Percentiles rank a stretch among this genome's conserved stretches.
Evolutionary conservation across 2,797 vertebrate species (phyloP).

Genomic region (Spondyliosoma cantharus): DNA sequence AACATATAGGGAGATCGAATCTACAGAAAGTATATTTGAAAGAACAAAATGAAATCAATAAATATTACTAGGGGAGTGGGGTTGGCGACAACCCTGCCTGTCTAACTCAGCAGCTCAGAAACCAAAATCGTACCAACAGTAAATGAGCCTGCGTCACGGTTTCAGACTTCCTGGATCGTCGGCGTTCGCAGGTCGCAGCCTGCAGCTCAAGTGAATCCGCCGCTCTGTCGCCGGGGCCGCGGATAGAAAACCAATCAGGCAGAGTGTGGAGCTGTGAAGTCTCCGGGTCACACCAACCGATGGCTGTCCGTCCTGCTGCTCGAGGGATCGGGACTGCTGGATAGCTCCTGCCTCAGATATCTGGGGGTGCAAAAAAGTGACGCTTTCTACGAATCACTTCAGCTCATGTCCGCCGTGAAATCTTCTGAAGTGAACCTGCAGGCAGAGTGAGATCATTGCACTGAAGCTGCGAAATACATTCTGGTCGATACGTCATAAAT

Average conservation of each 20-base stretch:
- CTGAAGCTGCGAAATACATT: not conserved
- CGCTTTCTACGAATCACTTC: not conserved
- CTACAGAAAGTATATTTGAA: not conserved
- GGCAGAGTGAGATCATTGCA: too few relatives aligned
- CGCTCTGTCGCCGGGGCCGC: slow-evolving; percentile 25
- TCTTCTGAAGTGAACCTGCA: not conserved
- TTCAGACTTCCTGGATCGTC: slow-evolving; percentile 6
- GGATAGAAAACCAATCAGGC: slow-evolving; percentile 58
- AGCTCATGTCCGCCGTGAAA: not conserved
- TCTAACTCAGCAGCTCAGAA: slow-evolving; percentile 39
- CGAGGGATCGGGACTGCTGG: not conserved
- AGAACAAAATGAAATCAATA: not conserved
- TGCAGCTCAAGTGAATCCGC: slow-evolving; percentile 10
- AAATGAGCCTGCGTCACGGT: slow-evolving; percentile 35
- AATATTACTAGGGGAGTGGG: not conserved
- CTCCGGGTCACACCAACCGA: slow-evolving; percentile 29
- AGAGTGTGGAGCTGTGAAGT: slow-evolving; percentile 34
- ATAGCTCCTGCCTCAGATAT: slow-evolving; percentile 33
- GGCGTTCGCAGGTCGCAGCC: slow-evolving; percentile 30
- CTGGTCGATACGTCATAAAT: not conserved
- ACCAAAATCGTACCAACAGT: slow-evolving; percentile 15
- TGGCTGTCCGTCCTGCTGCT: slow-evolving; percentile 16
- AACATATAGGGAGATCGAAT: too few relatives aligned
- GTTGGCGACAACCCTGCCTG: not conserved
- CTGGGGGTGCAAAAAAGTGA: not conserved